Conservation (phyloP, 1,140 invertebrate species). For the Mactra quadrangularis region DNA sequence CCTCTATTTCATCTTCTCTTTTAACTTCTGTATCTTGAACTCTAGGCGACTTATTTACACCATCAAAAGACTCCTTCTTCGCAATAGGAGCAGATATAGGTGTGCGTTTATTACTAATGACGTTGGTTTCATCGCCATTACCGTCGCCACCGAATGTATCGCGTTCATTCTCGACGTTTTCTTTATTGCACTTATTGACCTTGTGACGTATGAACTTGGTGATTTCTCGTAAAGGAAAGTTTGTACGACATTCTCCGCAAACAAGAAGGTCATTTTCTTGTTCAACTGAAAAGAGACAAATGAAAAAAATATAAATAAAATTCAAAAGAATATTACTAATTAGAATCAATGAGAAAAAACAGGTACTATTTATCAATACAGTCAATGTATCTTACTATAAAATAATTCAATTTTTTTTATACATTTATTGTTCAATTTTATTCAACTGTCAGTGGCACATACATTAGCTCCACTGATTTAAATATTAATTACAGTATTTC, state of each 20-base stretch:
- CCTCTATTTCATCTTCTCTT: constrained; percentile 61
- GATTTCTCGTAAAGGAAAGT: constrained; percentile 79
- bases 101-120: constrained; percentile 71
- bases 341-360: no score
- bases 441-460: no score
- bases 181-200: constrained; percentile 79
- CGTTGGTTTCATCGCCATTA: constrained; percentile 70
- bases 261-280: constrained; percentile 81
- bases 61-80: constrained; percentile 70
- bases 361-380: no score
- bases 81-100: constrained; percentile 76
- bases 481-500: no score
- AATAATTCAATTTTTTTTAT: no score
- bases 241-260: constrained; percentile 81
- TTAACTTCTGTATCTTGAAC: constrained; percentile 59
- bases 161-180: constrained; percentile 67
- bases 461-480: no score
- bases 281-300: constrained; percentile 74
- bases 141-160: constrained; percentile 68
- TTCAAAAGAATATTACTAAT: not conserved
- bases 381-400: no score
- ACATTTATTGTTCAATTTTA: no score
- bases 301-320: not conserved
- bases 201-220: constrained; percentile 81
- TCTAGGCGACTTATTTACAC: constrained; percentile 60